These are phyloP conservation scores for Caenorhabditis parvicauda DNA, from an alignment of 2,888 invertebrate genomes.

Conservation along the genomic window DNA sequence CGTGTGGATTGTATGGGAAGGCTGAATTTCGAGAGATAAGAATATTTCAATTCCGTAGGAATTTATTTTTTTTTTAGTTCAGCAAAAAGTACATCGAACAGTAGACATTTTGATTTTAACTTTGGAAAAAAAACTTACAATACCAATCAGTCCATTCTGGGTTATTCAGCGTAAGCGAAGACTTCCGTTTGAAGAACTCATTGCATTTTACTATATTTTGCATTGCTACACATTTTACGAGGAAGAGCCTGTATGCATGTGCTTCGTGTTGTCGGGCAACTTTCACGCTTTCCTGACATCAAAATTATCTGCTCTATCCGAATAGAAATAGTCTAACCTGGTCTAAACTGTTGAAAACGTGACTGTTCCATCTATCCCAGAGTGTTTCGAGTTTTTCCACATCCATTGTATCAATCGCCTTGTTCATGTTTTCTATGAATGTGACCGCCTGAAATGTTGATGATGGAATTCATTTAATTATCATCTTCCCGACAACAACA, in stretches of 20 bases:
- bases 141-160: constrained; percentile 57
- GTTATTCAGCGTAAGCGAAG: constrained; percentile 37
- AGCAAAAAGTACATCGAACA: background rate
- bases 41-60: too few species aligned
- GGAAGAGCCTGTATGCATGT: constrained; percentile 81
- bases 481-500: too few species aligned
- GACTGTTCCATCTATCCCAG: constrained; percentile 48
- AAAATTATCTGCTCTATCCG: background rate
- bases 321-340: constrained; percentile 25
- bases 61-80: too few species aligned
- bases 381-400: constrained; percentile 38
- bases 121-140: constrained; percentile 24
- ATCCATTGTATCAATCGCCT: constrained; percentile 45
- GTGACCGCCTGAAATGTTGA: constrained; percentile 39
- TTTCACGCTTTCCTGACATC: constrained; percentile 34
- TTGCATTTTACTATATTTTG: constrained; percentile 69
- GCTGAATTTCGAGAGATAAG: constrained; percentile 69
- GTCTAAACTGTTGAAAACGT: constrained; percentile 42
- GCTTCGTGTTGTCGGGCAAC: constrained; percentile 74
- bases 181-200: constrained; percentile 51
- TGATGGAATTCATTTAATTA: background rate
- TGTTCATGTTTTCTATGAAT: constrained; percentile 47
- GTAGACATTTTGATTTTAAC: background rate
- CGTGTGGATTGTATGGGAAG: constrained; percentile 84
- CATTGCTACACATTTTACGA: constrained; percentile 81